phyloP scores from a whole-genome alignment of 2,797 vertebrate genomes.

The Avahi laniger region DNA sequence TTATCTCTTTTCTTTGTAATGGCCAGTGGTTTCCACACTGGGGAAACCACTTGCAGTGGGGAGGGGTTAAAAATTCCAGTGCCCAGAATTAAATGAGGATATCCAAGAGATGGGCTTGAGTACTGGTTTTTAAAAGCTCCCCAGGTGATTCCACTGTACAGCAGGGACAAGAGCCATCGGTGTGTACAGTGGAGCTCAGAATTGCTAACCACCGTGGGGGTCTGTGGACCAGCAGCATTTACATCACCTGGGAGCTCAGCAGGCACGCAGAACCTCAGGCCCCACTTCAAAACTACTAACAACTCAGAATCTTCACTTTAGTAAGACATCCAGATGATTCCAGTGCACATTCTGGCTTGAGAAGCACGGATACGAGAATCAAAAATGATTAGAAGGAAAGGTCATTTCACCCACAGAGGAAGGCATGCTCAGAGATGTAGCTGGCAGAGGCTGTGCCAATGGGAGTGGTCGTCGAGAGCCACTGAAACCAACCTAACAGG shows the following conservation, averaged over 20 bases:
- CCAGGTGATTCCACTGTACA: background rate
- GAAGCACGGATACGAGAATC: background rate
- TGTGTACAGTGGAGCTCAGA: background rate
- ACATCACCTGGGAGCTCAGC: background rate
- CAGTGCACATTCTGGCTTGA: background rate
- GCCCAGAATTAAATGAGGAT: background rate
- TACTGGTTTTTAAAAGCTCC: background rate
- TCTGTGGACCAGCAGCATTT: background rate
- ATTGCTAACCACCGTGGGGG: rapidly evolving
- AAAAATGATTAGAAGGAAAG: background rate
- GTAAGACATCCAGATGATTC: background rate
- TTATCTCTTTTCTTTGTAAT: background rate
- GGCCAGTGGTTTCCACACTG: background rate
- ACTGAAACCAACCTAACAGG: too few relatives aligned
- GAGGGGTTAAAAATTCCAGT: background rate
- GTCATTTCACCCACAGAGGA: background rate
- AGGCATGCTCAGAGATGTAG: rapidly evolving
- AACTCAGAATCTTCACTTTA: background rate
- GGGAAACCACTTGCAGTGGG: background rate
- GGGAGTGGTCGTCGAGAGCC: background rate
- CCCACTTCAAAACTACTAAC: background rate
- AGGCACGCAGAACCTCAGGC: background rate
- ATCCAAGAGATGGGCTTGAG: background rate
- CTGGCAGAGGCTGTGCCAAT: background rate
- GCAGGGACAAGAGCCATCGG: background rate